Base-by-base conservation (phyloP, 2,888 invertebrate genomes). In the Halictus quadricinctus region DNA sequence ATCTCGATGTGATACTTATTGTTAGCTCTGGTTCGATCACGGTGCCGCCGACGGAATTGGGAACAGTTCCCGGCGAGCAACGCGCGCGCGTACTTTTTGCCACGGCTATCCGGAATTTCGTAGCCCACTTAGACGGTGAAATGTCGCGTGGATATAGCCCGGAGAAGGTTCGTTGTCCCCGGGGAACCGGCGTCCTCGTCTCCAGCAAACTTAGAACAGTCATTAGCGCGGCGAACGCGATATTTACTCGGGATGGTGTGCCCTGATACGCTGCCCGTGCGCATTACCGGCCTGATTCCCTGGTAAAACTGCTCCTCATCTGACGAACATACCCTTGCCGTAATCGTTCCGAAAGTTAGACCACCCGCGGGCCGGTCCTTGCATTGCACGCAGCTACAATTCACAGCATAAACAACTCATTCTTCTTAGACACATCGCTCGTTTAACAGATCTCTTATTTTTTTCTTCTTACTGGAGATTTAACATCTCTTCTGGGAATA, bases 141-240 rank as follows among this genome's bases (percentile, higher is more conserved):
- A 72, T 76, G 79, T 75, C 82, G 74, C 87, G 83, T 80, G 76
- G 81, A 88, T 76, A 74, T 69, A 76, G 74, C 72, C 72, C 54
- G 36, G 60, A 74, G 84, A 85, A 88, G 88, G 90, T 92, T 92
- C 91, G 90, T 91, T 89, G 90, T 90, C 89, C 90, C 87, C 87
- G 58, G 46, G 79, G 79, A 72, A 64, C 86, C 72, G 79, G 85
- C 88, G 87, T 88, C 89, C 86, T 88, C 90, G 88, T 89, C 91
- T 89, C 85, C 85, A 86, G 91, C 91, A 91, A 91, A 91, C 91
- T 92, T 91, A 91, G 92, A 92, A 92, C 91, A 88, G 90, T 92
- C 93, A 92, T 93, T 93, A 93, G 92, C 81, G 90, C 84, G 87
- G 82, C 88, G 85, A 86, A 81, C 81, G 81, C 85, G 88, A 86